phyloP scores from a whole-genome alignment of 2,888 invertebrate species.

The Callimorpha dominula region DNA sequence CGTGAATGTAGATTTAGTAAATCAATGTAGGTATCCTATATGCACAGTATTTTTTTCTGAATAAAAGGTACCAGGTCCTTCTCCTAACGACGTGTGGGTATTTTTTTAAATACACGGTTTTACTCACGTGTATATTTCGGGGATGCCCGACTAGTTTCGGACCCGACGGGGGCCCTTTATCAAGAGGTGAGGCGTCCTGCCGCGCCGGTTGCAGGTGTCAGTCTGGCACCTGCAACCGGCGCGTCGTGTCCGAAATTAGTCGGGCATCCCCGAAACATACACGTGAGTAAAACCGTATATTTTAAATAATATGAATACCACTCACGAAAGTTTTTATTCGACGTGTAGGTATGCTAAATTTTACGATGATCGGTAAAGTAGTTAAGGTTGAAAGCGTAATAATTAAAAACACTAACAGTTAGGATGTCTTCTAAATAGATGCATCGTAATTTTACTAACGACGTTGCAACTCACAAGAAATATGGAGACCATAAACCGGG shows the following conservation, averaged over 20 bases:
- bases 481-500: slow-evolving; percentile 62
- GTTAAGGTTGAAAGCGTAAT: background rate
- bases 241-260: no score
- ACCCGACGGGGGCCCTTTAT: no score
- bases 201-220: no score
- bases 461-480: slow-evolving; percentile 50
- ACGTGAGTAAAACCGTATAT: no score
- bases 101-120: no score
- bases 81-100: background rate
- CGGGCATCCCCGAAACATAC: no score
- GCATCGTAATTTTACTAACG: slow-evolving; percentile 20
- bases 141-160: no score
- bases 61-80: background rate
- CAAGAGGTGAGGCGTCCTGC: no score
- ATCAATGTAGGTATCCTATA: background rate
- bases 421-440: background rate
- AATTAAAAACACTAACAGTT: background rate
- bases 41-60: background rate
- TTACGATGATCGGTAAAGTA: background rate
- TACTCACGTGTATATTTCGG: no score
- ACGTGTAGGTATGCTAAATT: background rate
- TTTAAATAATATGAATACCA: no score
- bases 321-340: no score
- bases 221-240: no score
- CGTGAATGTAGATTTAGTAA: background rate